These are phyloP conservation scores for Aphelenchoides bicaudatus DNA, from an alignment of 2,888 invertebrate genomes.

Conservation along the genomic window DNA sequence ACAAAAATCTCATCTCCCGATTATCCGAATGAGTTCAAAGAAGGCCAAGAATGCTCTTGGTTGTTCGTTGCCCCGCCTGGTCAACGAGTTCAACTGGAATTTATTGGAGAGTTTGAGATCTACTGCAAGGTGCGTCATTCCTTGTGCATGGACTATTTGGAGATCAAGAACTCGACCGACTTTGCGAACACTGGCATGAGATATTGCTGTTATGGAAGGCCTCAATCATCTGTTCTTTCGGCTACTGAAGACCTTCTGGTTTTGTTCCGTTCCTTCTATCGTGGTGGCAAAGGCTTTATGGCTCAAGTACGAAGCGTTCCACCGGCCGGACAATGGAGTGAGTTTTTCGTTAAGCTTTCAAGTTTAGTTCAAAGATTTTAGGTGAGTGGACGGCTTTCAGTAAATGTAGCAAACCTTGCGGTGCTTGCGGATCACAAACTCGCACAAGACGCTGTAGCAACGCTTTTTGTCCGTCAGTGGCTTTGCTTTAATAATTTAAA, in stretches of 20 bases:
- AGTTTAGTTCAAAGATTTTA: constrained; percentile 46
- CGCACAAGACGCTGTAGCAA: constrained; percentile 47
- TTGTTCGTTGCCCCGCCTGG: constrained; percentile 56
- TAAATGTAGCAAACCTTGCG: constrained; percentile 56
- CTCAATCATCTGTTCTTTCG: constrained; percentile 52
- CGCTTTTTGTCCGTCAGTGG: constrained; percentile 50
- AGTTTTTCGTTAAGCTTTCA: no score
- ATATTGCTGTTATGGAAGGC: constrained; percentile 60
- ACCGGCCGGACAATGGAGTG: no score
- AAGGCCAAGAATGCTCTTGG: constrained; percentile 61
- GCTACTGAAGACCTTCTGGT: constrained; percentile 60
- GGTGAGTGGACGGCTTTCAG: constrained; percentile 52
- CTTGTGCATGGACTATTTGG: constrained; percentile 61
- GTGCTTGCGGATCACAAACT: constrained; percentile 56
- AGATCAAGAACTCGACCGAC: constrained; percentile 59
- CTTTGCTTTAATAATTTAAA: not conserved
- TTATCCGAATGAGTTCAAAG: constrained; percentile 58
- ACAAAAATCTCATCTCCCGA: constrained; percentile 52
- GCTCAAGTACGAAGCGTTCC: no score
- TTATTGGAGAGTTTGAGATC: constrained; percentile 60
- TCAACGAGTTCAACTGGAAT: constrained; percentile 58
- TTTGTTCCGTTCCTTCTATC: constrained; percentile 60
- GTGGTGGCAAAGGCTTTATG: constrained; percentile 59
- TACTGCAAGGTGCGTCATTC: constrained; percentile 61
- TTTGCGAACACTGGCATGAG: constrained; percentile 62